Evolutionary conservation across 2,797 vertebrate genomes (phyloP), one percentile per base, ranked within the genome.

Genomic region (Acipenser transmontanus): DNA sequence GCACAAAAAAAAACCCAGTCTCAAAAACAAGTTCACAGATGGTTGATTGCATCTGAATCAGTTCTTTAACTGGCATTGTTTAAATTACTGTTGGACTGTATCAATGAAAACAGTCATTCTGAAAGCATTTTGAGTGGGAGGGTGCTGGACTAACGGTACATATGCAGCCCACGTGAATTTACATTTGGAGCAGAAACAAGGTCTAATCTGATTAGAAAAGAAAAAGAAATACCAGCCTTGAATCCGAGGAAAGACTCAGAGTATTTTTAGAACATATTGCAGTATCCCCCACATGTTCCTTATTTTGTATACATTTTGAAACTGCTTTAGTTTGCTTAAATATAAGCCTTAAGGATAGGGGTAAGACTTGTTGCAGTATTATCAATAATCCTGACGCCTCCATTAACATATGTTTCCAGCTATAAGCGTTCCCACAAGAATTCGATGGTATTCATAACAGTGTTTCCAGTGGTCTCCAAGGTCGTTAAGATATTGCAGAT

Each of bases 81-180:
- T 66, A 64, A 50, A 63, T 68, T 52, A 68, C 75, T 65, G 67
- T 79, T 77, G 68, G 72, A 68, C 72, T 70, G 73, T 76, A 74
- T 74, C 79, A 83, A 73, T 66, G 66, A 64, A 72, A 74, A 73
- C 54, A 70, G 67, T 70, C 72, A 73, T 50, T 66, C 17, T 49
- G 47, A 59, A 57, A 57, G 54, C 9, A 57, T 57, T 57, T n/a
- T 57, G 2, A 57, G 1, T 12, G 54, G 54, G 54, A 57, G 7
- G 12, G 54, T 34, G 34, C 34, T 34, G 34, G 34, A 34, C 34
- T 34, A 34, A 34, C 34, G 4, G 4, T 1, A 34, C 34, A 34
- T 17, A 17, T 34, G 34, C 34, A 34, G 34, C 34, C 34, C 4
- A 34, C 4, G 34, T 34, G 34, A 34, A 57, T 13, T 11, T n/a